These are phyloP conservation scores for Mirounga angustirostris DNA, from an alignment of 2,113 vertebrate species.

Conservation along the genomic window DNA sequence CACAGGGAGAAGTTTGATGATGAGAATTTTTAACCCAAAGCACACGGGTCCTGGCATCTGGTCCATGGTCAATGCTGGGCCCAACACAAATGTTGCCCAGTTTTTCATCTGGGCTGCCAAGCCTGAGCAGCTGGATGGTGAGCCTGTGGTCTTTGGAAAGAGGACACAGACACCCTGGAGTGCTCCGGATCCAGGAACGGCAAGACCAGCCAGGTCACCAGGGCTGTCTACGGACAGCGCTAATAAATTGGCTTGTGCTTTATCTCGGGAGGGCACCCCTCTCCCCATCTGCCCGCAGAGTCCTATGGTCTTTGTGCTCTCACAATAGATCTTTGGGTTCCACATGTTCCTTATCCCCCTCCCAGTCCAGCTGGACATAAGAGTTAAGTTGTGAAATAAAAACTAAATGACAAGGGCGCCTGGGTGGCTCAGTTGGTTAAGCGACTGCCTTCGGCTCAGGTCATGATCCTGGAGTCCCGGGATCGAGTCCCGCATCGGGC, in stretches of 20 bases:
- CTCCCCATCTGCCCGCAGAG: rapidly evolving
- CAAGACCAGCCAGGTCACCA: conserved; percentile 87
- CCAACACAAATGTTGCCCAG: background rate
- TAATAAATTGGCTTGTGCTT: conserved; percentile 55
- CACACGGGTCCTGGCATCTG: background rate
- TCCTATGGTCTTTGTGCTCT: background rate
- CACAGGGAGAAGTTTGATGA: background rate
- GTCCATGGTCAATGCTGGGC: background rate
- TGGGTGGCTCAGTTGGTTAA: no score
- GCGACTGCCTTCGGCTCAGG: no score
- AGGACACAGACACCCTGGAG: conserved; percentile 87
- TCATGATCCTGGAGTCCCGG: no score
- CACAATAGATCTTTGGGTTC: conserved; percentile 79
- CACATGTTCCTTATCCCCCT: background rate
- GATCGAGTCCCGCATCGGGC: no score
- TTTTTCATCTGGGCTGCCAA: background rate
- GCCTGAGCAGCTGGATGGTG: background rate
- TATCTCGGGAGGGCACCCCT: background rate
- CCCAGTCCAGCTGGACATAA: conserved; percentile 14
- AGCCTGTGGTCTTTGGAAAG: conserved; percentile 88
- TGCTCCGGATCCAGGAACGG: conserved; percentile 84
- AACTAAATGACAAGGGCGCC: conserved; percentile 69
- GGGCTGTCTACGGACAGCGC: conserved; percentile 90
- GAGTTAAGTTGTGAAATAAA: conserved; percentile 81
- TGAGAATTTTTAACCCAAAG: background rate